Base-by-base conservation (phyloP, 2,797 vertebrate genomes). In the Menidia menidia region DNA sequence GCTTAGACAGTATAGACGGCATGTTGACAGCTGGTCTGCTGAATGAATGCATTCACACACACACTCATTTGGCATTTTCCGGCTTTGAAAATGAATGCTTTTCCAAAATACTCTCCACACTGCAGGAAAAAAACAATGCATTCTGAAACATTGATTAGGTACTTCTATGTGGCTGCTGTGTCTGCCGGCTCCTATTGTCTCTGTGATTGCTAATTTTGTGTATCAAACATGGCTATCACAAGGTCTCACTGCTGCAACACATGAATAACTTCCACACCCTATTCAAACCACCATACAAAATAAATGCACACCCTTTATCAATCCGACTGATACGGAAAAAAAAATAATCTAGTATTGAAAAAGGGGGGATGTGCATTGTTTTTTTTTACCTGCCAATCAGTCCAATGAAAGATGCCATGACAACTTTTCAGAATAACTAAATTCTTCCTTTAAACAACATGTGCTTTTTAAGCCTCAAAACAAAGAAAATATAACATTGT, bases 41-140 rank as follows among this genome's bases (percentile, higher is more conserved):
- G 55, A 68, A 61, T 33, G 59, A 81, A 70, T 57, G 73, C 80
- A 62, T 65, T 66, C 59, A 64, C 14, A 59, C 19, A 59, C 19
- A 33, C 33, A 33, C 48, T 66, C 69, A 41, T 58, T 65, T 70
- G 68, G 42, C 47, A 73, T 70, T 64, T 70, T 51, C 6, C 68
- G 64, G 31, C 42, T 35, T 60, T 51, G 13, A 39, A 71, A 80
- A 67, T 30, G 0, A 39, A 1, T 11, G 35, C 52, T 73, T 75
- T 41, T 50, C 14, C 41, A 60, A 62, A 69, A 76, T 16, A 7
- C 64, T 64, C 50, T 59, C 10, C 60, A 43, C 39, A n/a, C 35
- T 48, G 51, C 16, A 8, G 48, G 39, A 45, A 3, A 48, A 60
- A 63, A 65, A 63, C 19, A 12, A 58, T 61, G 68, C 68, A 41